phyloP scores from a whole-genome alignment of 2,797 vertebrate species.

The Sciaenops ocellatus region DNA sequence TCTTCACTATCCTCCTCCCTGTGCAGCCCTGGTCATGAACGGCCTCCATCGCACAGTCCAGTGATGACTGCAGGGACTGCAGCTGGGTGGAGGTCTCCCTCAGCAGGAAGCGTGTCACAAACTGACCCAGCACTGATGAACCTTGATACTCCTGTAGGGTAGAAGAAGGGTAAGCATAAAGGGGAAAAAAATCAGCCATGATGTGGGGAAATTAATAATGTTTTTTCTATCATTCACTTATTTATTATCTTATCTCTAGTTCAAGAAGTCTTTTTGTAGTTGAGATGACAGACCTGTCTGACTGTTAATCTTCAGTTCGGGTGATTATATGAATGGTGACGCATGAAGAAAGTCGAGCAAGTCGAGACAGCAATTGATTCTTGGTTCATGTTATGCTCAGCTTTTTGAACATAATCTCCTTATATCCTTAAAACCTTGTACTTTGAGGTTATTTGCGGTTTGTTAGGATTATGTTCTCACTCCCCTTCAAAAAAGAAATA shows the following conservation, averaged over 20 bases:
- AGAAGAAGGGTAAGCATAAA: not conserved
- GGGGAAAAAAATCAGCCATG: not conserved
- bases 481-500: not conserved
- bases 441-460: conserved; percentile 2
- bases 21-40: conserved; percentile 88
- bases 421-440: not conserved
- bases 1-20: conserved; percentile 79
- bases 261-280: not conserved
- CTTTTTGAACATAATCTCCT: not conserved
- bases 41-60: conserved; percentile 93
- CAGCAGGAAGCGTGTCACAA: conserved; percentile 92
- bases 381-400: not conserved
- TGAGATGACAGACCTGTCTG: not conserved
- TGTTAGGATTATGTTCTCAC: not conserved
- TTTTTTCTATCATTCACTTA: not conserved
- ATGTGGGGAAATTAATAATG: not conserved
- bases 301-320: not conserved
- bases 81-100: conserved; percentile 92
- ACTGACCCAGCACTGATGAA: conserved; percentile 91
- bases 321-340: not conserved
- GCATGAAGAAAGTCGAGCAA: not conserved
- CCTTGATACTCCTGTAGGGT: conserved; percentile 88
- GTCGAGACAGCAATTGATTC: not conserved
- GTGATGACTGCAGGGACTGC: conserved; percentile 91
- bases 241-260: not conserved